Conservation (phyloP, 2,797 vertebrate species). For the Paedocypris micromegethes region DNA sequence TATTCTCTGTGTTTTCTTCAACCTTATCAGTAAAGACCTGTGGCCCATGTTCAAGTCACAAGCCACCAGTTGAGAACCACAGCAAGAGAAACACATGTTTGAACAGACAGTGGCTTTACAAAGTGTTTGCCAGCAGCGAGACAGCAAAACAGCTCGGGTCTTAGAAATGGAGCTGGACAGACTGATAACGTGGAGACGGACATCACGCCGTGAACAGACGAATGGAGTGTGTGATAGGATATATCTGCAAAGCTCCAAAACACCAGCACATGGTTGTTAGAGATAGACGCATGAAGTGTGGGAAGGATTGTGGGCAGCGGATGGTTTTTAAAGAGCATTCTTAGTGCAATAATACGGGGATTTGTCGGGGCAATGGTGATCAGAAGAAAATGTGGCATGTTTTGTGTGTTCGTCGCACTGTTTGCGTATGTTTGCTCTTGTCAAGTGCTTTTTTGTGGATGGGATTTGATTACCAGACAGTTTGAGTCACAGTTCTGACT, state of each 20-base stretch:
- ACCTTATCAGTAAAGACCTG: neutral
- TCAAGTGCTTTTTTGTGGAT: constrained; percentile 47
- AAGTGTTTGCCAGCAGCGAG: constrained; percentile 8
- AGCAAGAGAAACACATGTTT: neutral
- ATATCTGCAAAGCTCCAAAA: constrained; percentile 28
- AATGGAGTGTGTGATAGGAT: constrained; percentile 10
- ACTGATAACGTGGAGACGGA: constrained; percentile 18
- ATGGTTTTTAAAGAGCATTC: constrained; percentile 26
- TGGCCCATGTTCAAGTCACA: constrained; percentile 1
- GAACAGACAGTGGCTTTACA: constrained; percentile 5
- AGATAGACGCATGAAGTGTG: constrained; percentile 28
- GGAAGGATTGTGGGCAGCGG: constrained; percentile 29
- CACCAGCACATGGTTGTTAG: constrained; percentile 15
- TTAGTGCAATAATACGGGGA: constrained; percentile 15
- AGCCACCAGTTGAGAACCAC: constrained; percentile 8
- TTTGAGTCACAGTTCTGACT: constrained; percentile 72
- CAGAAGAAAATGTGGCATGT: constrained; percentile 22
- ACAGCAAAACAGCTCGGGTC: neutral
- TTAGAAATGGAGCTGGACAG: constrained; percentile 7
- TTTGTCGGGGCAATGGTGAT: constrained; percentile 35
- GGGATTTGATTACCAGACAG: constrained; percentile 63
- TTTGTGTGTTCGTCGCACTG: constrained; percentile 16
- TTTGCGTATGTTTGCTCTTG: constrained; percentile 38
- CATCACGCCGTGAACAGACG: neutral
- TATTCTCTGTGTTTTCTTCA: neutral